Evolutionary conservation across 2,113 vertebrate genomes (phyloP), one percentile per base, ranked within the genome.

Genomic region (Pogona vitticeps): DNA sequence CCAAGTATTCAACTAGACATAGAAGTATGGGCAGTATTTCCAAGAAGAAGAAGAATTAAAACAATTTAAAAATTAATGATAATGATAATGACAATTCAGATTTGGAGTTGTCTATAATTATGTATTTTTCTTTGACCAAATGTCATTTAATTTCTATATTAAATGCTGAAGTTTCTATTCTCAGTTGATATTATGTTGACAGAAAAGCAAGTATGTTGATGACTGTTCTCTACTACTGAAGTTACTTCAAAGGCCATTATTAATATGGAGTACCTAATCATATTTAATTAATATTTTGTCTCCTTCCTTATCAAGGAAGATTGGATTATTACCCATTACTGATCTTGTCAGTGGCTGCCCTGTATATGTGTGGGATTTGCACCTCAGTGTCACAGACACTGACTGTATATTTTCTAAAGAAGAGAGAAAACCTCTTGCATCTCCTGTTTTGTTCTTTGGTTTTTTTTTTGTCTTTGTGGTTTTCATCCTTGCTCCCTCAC

Each of bases 21-120:
- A 73, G 58, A 84, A 92, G 92, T 83, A 14, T 71, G 68, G 0
- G 59, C 42, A 82, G 42, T 5, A 86, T 91, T 86, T 65, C 26
- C 87, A 76, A 80, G 72, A 79, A 65, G 61, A 84, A 52, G 46
- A 52, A 52, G 46, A 52, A 52, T 5, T 6, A 52, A 10, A 52
- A 52, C 5, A 52, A 52, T 52, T 52, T 52, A 52, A 52, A 52
- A 52, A 52, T 33, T 36, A 61, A n/a, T 26, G 52, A 90, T 90
- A 76, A 42, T 84, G 67, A 52, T 59, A 79, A 40, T 31, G 40
- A 65, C 71, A 31, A 86, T 72, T 67, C 59, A 67, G 36, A 58
- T 14, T 76, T 76, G 63, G 70, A 65, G 36, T 63, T 40, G 33
- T 70, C 42, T 85, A 56, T 70, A 70, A 86, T 79, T 71, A 79